Percentiles rank a stretch among this genome's conserved stretches.
Evolutionary conservation across 2,113 vertebrate genomes (phyloP).

Genomic region (Chloebia gouldiae): DNA sequence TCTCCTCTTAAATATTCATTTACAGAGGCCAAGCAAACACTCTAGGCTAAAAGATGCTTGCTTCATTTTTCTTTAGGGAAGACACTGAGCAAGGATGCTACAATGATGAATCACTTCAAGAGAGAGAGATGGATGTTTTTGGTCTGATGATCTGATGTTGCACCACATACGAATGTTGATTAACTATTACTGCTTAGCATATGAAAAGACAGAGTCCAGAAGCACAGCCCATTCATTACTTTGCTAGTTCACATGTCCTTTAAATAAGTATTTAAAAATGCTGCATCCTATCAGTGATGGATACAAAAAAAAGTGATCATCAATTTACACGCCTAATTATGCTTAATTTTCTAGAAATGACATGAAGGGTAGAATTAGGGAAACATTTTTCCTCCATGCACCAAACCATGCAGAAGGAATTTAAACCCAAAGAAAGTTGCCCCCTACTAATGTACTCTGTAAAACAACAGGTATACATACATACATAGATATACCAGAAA

Average conservation of each 20-base stretch:
- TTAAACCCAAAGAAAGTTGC: not conserved
- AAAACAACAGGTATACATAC: not conserved
- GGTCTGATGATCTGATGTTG: constrained; percentile 47
- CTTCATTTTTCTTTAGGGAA: not conserved
- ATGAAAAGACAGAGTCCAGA: constrained; percentile 47
- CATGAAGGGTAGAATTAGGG: not conserved
- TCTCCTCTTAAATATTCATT: not conserved
- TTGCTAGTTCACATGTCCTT: not conserved
- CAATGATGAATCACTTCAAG: not conserved
- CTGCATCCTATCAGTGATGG: not conserved
- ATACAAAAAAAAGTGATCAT: not conserved
- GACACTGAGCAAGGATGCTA: not conserved
- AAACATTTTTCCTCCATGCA: not conserved
- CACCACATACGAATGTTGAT: constrained; percentile 20
- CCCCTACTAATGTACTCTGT: not conserved
- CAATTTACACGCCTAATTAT: not conserved
- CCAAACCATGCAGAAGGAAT: not conserved
- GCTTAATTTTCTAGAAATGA: not conserved
- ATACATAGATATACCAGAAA: not conserved
- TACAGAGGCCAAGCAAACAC: not conserved
- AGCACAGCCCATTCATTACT: not conserved
- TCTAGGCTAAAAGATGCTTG: not conserved
- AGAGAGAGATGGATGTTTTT: constrained; percentile 47
- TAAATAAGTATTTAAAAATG: not conserved
- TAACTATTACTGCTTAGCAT: constrained; percentile 31